Base-by-base conservation (phyloP, 2,888 invertebrate species). In the Ephialtes manifestator region DNA sequence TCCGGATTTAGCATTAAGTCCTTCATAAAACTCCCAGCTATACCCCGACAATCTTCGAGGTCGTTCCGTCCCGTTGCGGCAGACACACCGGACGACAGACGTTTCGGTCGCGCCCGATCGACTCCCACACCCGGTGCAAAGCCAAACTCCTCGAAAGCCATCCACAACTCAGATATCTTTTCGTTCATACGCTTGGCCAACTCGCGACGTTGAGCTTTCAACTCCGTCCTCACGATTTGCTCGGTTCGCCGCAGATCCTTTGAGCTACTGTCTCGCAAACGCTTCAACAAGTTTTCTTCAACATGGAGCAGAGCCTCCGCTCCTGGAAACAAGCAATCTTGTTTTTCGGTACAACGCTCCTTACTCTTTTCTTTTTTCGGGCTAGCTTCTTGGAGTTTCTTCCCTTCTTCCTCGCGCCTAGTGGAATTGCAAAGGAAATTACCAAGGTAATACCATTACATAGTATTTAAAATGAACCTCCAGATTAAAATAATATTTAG, bases 171-270 rank as follows among this genome's bases (percentile, higher is more conserved):
- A 46, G 63, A 72, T 15, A 87, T 79, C 71, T 88, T 87, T 13
- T 80, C 77, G 13, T 83, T 83, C 39, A 88, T 81, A 18, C 81
- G 74, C 15, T 82, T 88, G 0, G 83, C 75, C n/a, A 86, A 60
- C 24, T 87, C 83, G 11, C 87, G 83, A n/a, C 87, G 81, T 51
- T 87, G 83, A 31, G 53, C 72, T 46, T 87, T 80, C n/a, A 86
- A 43, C 60, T 89, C 84, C 3, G 79, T 53, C 48, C 85, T 88
- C 11, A 88, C 68, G 24, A 77, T 77, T 51, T 84, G 83, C 67
- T 86, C 87, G 67, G 82, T 81, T 58, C 81, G 77, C 46, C 83
- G 85, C 8, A 88, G 48, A 70, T 88, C 85, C 35, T 86, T 84
- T 8, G 75, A 35, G 53, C 85, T 82, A 11, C 79, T 68, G 15